Conservation (phyloP, 35 echinoderm and acorn worm genomes). For the Lytechinus pictus region DNA sequence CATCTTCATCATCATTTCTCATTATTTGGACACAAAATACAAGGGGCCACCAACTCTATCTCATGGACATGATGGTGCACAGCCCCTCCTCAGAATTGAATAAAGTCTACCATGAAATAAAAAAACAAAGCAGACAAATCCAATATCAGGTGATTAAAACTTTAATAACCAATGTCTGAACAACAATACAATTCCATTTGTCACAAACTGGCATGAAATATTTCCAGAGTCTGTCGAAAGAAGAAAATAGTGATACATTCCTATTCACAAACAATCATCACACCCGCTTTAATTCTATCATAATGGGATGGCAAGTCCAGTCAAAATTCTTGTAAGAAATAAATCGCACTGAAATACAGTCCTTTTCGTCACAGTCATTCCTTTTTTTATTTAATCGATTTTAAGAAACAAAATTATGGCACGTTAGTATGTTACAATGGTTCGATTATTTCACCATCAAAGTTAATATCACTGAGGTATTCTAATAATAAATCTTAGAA, state of each 20-base stretch:
- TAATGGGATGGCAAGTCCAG: background rate
- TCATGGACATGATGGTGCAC: too few relatives aligned
- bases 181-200: constrained; percentile 50
- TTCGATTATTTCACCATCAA: background rate
- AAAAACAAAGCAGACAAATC: background rate
- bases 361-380: background rate
- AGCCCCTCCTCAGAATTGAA: too few relatives aligned
- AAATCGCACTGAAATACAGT: background rate
- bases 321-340: background rate
- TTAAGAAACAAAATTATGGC: background rate
- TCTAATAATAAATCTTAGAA: background rate
- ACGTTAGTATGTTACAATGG: background rate
- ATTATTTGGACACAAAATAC: too few relatives aligned
- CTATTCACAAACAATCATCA: background rate
- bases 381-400: background rate
- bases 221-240: background rate
- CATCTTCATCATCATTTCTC: background rate
- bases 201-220: constrained; percentile 11
- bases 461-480: background rate
- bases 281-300: background rate
- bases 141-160: constrained; percentile 1
- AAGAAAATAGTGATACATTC: background rate
- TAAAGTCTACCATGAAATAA: background rate
- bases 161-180: constrained; percentile 46
- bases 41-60: too few relatives aligned